Evolutionary conservation across 2,888 invertebrate genomes (phyloP).

Genomic region (Rotaria sp.): DNA sequence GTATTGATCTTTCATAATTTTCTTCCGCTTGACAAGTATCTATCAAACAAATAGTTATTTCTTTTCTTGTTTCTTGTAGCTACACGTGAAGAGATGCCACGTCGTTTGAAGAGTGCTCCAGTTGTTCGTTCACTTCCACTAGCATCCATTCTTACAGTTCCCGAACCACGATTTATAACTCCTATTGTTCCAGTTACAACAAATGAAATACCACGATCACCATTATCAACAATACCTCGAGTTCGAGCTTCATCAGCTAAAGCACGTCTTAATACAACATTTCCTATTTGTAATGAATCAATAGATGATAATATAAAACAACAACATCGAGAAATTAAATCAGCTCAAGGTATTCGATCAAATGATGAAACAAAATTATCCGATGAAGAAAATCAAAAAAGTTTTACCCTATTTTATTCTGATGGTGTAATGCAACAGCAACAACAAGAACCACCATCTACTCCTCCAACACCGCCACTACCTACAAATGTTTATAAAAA

Average conservation of each 20-base stretch:
- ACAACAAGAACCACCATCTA: background rate
- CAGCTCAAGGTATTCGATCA: background rate
- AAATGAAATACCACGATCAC: background rate
- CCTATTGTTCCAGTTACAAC: background rate
- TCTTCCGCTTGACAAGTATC: background rate
- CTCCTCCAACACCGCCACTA: background rate
- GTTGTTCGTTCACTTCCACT: background rate
- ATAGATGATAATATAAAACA: background rate
- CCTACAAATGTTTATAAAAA: background rate
- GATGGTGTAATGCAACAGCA: background rate
- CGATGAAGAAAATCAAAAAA: background rate
- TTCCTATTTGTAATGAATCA: background rate
- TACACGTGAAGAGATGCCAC: background rate
- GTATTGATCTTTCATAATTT: background rate
- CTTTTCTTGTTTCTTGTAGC: background rate
- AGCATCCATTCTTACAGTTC: background rate
- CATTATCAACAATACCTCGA: background rate
- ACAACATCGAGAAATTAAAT: background rate
- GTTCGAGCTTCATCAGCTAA: background rate
- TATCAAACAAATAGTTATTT: background rate
- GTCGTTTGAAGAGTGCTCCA: slow-evolving; percentile 17
- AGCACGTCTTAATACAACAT: background rate
- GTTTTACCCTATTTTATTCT: background rate
- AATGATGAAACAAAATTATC: background rate
- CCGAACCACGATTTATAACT: background rate